Conservation (phyloP, 2,888 invertebrate genomes). For the Lydus trimaculatus region DNA sequence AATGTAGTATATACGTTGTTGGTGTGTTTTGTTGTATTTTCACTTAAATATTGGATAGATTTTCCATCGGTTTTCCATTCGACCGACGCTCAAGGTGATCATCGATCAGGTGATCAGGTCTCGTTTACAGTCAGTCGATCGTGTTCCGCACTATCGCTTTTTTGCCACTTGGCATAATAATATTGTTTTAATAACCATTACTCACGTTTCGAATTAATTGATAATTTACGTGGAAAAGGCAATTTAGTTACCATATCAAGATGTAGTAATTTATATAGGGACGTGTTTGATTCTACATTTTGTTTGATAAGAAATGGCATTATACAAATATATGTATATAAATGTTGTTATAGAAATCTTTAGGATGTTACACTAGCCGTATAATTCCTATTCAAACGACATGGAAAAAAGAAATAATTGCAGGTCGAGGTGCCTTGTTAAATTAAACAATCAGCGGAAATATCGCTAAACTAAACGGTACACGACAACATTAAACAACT, state of each 20-base stretch:
- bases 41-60: not conserved
- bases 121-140: slow-evolving; percentile 22
- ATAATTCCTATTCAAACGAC: not conserved
- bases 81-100: slow-evolving; percentile 20
- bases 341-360: not conserved
- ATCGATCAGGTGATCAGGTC: slow-evolving; percentile 24
- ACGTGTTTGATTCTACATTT: not conserved
- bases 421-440: slow-evolving; percentile 9
- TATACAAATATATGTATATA: too few species aligned
- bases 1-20: not conserved
- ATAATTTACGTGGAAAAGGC: slow-evolving; percentile 22
- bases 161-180: slow-evolving; percentile 18
- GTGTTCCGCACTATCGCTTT: slow-evolving; percentile 21
- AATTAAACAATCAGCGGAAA: slow-evolving; percentile 21
- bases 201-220: slow-evolving; percentile 30
- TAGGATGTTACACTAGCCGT: not conserved
- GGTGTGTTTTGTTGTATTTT: not conserved
- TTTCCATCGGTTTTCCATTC: slow-evolving; percentile 3
- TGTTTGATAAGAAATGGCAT: not conserved
- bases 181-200: slow-evolving; percentile 29
- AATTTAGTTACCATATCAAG: slow-evolving; percentile 22
- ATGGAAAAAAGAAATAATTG: slow-evolving; percentile 9
- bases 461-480: slow-evolving; percentile 25
- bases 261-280: not conserved
- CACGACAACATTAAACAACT: slow-evolving; percentile 21